Base-by-base conservation (phyloP, 2,113 vertebrate genomes). In the Laticauda colubrina region DNA sequence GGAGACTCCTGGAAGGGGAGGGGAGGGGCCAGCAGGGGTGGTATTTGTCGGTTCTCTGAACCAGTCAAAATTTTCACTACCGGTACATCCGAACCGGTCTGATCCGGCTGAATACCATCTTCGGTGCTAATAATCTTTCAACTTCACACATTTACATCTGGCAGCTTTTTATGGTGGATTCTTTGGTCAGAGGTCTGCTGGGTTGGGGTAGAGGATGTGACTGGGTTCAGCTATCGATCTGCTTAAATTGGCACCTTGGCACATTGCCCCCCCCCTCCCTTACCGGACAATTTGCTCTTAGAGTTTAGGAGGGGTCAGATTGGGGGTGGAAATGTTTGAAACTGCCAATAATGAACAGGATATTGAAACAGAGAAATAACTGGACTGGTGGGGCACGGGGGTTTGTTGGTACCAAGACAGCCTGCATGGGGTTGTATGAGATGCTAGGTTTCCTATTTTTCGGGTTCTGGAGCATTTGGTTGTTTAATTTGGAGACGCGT, bases 381-480 rank as follows among this genome's bases (percentile, higher is more conserved):
- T 85, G 26, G 89, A 14, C 64, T 94, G 45, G 39, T 26, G 9
- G 53, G 51, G 81, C 92, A 4, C 86, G 10, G 53, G 53, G 86
- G 90, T 95, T 88, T 21, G 94, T 15, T 88, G 24, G 94, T 18
- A 18, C 88, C 95, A 93, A 91, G 93, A 3, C 39, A 1, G 91
- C 75, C 94, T 89, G 86, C 61, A 87, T 20, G 89, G 11, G 21
- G 10, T 2, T 1, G 0, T 39, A 64, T 81, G 26, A 93, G 92
- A 88, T 89, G 61, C 1, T 64, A 51, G 64, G 29, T 54, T 54
- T 26, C 92, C 91, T 14, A 48, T 51, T 59, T 89, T 91, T 2
- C 29, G 75, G 75, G 85, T 95, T 54, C 56, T 45, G 87, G 54
- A 20, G 26, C 29, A 45, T 90, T 34, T 88, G 7, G 20, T 21